Conservation (phyloP, 2,113 vertebrate species). For the Mesoclemmys tuberculata region DNA sequence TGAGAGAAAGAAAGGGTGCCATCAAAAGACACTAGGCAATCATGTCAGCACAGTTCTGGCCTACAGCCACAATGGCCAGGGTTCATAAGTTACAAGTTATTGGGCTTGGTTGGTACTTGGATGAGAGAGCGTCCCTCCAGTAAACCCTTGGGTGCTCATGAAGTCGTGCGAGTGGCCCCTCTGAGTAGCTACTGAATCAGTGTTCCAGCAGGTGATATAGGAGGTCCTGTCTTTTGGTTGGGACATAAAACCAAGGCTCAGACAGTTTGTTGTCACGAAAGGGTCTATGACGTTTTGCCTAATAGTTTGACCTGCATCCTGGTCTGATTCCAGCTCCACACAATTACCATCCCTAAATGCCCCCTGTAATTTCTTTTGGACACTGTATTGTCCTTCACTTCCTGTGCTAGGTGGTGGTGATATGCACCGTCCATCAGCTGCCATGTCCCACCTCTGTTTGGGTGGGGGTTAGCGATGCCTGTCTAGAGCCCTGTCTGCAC, state of each 20-base stretch:
- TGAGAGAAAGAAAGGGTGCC: background rate
- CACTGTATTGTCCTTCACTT: background rate
- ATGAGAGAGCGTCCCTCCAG: background rate
- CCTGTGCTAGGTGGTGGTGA: conserved; percentile 33
- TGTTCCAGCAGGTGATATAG: background rate
- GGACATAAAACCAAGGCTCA: background rate
- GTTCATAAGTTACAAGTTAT: background rate
- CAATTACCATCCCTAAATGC: background rate
- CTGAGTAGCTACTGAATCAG: background rate
- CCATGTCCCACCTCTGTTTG: conserved; percentile 22
- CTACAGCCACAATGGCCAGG: background rate
- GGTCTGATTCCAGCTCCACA: conserved; percentile 43
- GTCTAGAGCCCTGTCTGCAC: conserved; percentile 48
- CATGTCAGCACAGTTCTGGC: background rate
- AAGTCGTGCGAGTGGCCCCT: background rate
- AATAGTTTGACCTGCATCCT: conserved; percentile 68
- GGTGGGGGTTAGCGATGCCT: conserved; percentile 54
- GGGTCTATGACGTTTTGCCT: conserved; percentile 33
- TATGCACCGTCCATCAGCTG: conserved; percentile 41
- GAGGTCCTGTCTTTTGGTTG: conserved; percentile 4
- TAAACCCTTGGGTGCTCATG: background rate
- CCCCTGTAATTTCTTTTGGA: conserved; percentile 37
- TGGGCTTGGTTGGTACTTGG: accelerated
- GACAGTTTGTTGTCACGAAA: conserved; percentile 26
- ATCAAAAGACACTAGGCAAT: background rate